Evolutionary conservation across 2,113 vertebrate genomes (phyloP), one percentile per base, ranked within the genome.

Genomic region (Garra rufa): DNA sequence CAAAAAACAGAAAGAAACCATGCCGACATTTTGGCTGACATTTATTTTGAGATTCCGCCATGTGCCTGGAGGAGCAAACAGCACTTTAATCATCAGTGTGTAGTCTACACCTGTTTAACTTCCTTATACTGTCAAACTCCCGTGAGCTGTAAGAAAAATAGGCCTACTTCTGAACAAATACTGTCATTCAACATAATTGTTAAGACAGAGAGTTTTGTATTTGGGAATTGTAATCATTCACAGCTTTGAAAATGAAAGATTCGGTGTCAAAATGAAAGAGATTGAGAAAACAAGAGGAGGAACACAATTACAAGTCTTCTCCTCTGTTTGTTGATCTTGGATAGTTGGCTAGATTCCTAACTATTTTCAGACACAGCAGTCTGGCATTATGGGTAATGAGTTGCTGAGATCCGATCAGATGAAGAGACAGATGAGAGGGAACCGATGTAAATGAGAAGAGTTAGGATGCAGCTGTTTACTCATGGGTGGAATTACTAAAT

Each of bases 401-500:
- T 73, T 81, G 65, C 48, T 34, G 65, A 63, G 63, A 67, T 67
- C 77, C 59, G 59, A 80, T 80, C 43, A 65, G 77, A 80, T 48
- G 30, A 70, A 55, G 79, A 19, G 65, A 48, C 19, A 77, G 21
- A 44, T 48, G 34, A 69, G 44, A 82, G 70, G 5, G 17, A 81
- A 67, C 41, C 26, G n/a, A 81, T 78, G 86, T 71, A 82, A 83
- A 48, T 24, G 71, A 87, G 52, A 50, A 76, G 57, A 67, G 75
- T 52, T 50, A 46, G 21, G 69, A 84, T 78, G 34, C 88, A 89
- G 88, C 85, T 93, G 92, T 93, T 93, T 94, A 92, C 87, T 90
- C 76, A 86, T 87, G 46, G 88, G 89, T n/a, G 80, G 85, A 87
- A 90, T 92, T 83, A 91, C 92, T 91, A 93, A 93, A 93, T 92